phyloP scores from a whole-genome alignment of 1,140 invertebrate species.

The Panulirus ornatus region DNA sequence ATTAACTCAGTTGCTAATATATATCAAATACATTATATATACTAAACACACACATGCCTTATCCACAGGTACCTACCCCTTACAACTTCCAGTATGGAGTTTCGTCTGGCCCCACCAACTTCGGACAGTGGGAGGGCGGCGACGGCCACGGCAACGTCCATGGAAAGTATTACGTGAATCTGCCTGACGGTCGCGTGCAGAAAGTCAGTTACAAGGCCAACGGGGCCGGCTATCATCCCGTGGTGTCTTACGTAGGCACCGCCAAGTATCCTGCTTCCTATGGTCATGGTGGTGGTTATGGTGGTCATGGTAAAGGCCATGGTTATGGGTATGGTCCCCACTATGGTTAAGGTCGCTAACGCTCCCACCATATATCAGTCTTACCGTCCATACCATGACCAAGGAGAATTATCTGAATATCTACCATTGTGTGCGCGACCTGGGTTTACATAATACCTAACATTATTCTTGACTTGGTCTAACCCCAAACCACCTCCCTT shows the following conservation, averaged over 20 bases:
- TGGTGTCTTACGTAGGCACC: slow-evolving; percentile 68
- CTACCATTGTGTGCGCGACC: too few relatives aligned
- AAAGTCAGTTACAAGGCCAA: slow-evolving; percentile 73
- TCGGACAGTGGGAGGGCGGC: slow-evolving; percentile 70
- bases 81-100: slow-evolving; percentile 75
- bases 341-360: too few relatives aligned
- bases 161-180: too few relatives aligned
- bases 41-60: too few relatives aligned
- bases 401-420: too few relatives aligned
- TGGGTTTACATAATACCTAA: too few relatives aligned
- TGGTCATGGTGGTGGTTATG: neutral
- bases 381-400: neutral
- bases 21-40: too few relatives aligned
- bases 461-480: too few relatives aligned
- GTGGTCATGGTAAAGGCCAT: neutral
- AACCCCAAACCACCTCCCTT: too few relatives aligned
- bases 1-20: too few relatives aligned
- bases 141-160: slow-evolving; percentile 71
- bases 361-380: neutral
- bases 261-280: slow-evolving; percentile 56
- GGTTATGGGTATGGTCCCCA: too few relatives aligned
- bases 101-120: slow-evolving; percentile 65
- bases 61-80: slow-evolving; percentile 61
- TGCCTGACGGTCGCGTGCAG: slow-evolving; percentile 74
- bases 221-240: slow-evolving; percentile 67